Conservation (phyloP, 2,113 vertebrate genomes). For the Lepus timidus region DNA sequence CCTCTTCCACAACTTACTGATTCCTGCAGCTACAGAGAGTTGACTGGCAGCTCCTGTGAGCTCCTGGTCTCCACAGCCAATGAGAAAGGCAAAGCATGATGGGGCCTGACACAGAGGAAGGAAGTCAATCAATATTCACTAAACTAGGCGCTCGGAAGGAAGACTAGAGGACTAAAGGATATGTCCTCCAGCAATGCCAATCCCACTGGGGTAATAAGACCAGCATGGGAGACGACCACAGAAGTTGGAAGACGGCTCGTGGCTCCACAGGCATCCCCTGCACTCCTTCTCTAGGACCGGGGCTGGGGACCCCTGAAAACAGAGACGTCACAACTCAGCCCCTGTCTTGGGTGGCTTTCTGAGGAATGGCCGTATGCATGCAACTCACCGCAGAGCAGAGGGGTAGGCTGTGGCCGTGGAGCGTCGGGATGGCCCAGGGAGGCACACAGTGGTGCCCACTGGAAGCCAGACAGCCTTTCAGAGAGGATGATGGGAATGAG, state of each 20-base stretch:
- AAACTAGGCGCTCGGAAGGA: neutral
- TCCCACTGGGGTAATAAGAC: neutral
- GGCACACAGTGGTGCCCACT: neutral
- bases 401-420: no score
- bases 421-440: no score
- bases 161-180: neutral
- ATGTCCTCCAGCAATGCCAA: neutral
- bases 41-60: neutral
- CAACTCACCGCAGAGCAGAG: no score
- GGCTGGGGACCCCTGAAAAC: neutral
- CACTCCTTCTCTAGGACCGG: no score
- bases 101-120: neutral
- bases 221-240: neutral
- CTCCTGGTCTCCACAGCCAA: neutral
- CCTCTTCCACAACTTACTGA: neutral
- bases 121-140: neutral
- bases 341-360: neutral
- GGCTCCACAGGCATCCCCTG: neutral
- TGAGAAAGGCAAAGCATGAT: neutral
- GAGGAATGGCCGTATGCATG: neutral
- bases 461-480: neutral
- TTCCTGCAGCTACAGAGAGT: neutral
- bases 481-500: neutral
- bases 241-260: neutral
- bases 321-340: neutral